Conservation (phyloP, 2,113 vertebrate species). For the Isichthys henryi region DNA sequence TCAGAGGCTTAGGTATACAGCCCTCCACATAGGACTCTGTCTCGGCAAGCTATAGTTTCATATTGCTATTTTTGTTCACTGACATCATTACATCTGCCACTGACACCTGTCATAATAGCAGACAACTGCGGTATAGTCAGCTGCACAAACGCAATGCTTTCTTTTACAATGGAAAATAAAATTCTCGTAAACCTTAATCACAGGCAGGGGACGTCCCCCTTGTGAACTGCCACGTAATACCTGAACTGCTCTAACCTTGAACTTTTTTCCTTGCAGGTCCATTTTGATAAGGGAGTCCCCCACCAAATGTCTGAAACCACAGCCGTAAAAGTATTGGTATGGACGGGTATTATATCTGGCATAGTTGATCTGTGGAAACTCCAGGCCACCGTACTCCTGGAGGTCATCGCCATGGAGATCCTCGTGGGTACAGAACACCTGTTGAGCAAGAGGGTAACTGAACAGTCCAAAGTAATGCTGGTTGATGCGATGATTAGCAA, state of each 20-base stretch:
- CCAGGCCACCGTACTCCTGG: conserved; percentile 69
- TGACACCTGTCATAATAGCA: background rate
- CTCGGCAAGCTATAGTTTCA: background rate
- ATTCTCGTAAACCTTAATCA: background rate
- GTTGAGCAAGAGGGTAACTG: conserved; percentile 19
- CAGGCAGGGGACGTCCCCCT: background rate
- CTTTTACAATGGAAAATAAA: background rate
- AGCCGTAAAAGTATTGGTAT: conserved; percentile 83
- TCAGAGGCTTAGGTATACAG: conserved; percentile 26
- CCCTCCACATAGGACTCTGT: background rate
- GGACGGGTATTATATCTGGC: conserved; percentile 58
- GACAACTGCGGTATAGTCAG: background rate
- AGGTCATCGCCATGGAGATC: conserved; percentile 71
- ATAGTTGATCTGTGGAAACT: conserved; percentile 92
- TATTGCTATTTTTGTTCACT: background rate
- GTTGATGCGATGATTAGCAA: background rate
- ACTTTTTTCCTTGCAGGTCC: conserved; percentile 72
- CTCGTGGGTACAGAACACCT: conserved; percentile 84
- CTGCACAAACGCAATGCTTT: background rate
- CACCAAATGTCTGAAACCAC: conserved; percentile 78
- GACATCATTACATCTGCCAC: background rate
- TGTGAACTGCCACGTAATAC: background rate
- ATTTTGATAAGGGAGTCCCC: conserved; percentile 84
- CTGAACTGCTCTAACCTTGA: conserved; percentile 59
- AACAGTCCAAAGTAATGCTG: background rate